A percentile compares a stretch with the other conserved stretches of the same genome.
Conservation (phyloP, 2,888 invertebrate genomes). For the Aporophyla lueneburgensis region DNA sequence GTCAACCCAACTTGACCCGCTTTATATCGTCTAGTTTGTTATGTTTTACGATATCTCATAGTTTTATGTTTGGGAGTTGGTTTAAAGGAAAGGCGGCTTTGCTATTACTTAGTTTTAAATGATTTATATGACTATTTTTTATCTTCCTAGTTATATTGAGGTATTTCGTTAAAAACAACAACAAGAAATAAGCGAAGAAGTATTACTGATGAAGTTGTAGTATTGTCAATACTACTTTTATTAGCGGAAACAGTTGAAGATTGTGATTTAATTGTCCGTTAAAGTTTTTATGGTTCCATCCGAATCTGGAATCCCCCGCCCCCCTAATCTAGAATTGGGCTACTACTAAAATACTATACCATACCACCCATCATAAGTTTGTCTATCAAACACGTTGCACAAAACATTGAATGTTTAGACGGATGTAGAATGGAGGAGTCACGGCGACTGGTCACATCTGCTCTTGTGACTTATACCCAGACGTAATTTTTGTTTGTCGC, state of each 20-base stretch:
- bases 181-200: no score
- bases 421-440: conserved; percentile 52
- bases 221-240: no score
- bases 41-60: conserved; percentile 71
- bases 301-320: no score
- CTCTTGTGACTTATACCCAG: conserved; percentile 69
- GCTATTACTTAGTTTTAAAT: not conserved
- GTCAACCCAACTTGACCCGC: conserved; percentile 66
- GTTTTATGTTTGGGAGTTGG: conserved; percentile 67
- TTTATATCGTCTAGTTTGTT: conserved; percentile 67
- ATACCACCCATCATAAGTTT: conserved; percentile 55
- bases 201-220: no score
- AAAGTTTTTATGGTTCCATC: no score
- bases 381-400: conserved; percentile 44
- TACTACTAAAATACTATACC: conserved; percentile 55
- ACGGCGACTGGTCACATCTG: conserved; percentile 63
- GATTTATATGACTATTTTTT: not conserved
- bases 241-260: no score
- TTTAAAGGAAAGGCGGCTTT: conserved; percentile 30
- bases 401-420: conserved; percentile 33
- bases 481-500: conserved; percentile 72
- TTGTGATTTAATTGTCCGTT: no score
- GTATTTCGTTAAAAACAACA: no score
- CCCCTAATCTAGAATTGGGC: no score
- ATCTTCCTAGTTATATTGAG: no score